Percentiles rank a stretch among this genome's conserved stretches.
Conservation (phyloP, 2,888 invertebrate species). For the Cephus runcator region DNA sequence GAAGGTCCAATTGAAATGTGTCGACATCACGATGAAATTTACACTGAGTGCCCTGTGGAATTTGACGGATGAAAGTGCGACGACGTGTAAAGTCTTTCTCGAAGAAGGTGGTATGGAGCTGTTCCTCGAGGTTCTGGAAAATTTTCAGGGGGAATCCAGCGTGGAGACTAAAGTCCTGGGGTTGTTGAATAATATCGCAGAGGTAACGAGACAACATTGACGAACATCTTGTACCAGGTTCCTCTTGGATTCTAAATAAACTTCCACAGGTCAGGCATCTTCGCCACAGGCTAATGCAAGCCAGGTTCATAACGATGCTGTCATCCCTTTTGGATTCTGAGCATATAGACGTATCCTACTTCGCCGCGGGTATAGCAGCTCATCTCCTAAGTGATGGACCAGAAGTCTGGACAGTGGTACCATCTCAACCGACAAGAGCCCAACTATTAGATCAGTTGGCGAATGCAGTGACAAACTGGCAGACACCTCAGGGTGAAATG, state of each 20-base stretch:
- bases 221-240: not conserved
- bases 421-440: conserved; percentile 41
- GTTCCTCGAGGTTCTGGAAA: conserved; percentile 74
- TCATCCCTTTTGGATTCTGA: conserved; percentile 68
- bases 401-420: conserved; percentile 66
- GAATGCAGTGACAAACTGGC: conserved; percentile 73
- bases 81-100: conserved; percentile 76
- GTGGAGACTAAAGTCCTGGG: conserved; percentile 83
- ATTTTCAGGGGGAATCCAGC: conserved; percentile 72
- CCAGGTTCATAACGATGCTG: conserved; percentile 69
- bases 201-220: conserved; percentile 65
- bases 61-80: conserved; percentile 80
- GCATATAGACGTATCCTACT: conserved; percentile 77
- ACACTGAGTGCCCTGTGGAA: conserved; percentile 83
- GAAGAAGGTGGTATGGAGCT: conserved; percentile 75
- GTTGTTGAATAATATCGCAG: conserved; percentile 80
- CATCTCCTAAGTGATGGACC: conserved; percentile 74
- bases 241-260: not conserved
- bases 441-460: conserved; percentile 61
- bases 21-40: conserved; percentile 80
- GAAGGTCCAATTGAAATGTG: conserved; percentile 66
- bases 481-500: conserved; percentile 79
- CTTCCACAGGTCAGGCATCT: conserved; percentile 68
- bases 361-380: conserved; percentile 79
- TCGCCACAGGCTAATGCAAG: conserved; percentile 68